phyloP scores from a whole-genome alignment of 2,888 invertebrate species.

The Pterobdella sp. region DNA sequence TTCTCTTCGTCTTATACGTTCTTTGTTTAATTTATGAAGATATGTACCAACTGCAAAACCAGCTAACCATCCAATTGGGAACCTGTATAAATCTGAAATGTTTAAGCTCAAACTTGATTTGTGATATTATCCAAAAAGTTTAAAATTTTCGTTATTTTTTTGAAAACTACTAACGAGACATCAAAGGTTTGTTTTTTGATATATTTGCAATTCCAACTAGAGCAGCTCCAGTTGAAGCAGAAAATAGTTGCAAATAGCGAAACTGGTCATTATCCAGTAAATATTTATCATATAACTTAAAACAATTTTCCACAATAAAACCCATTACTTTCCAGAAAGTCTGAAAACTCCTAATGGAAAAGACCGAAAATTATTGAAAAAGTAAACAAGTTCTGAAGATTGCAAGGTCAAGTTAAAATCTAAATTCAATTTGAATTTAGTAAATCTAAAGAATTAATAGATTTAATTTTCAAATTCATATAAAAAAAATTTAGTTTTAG shows the following conservation, averaged over 20 bases:
- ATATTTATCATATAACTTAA: constrained; percentile 1
- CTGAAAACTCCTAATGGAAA: background rate
- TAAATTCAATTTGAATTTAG: background rate
- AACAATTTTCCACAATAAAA: background rate
- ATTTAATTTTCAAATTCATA: too few species aligned
- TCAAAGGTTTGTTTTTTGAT: background rate
- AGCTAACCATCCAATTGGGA: constrained; percentile 19
- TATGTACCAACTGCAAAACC: constrained; percentile 29
- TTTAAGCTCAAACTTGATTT: background rate
- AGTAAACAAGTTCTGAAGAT: background rate
- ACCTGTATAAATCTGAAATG: constrained; percentile 31
- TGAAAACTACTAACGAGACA: constrained; percentile 10
- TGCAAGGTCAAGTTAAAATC: background rate
- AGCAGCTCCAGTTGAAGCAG: background rate
- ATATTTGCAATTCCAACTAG: constrained; percentile 2
- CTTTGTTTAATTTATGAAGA: constrained; percentile 22
- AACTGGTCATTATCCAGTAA: constrained; percentile 5
- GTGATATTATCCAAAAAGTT: too few species aligned
- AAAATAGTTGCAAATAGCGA: constrained; percentile 2
- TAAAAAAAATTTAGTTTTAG: too few species aligned
- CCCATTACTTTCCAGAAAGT: background rate
- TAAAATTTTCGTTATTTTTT: background rate
- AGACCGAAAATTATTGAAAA: background rate
- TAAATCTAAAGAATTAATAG: too few species aligned
- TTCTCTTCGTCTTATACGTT: constrained; percentile 28